Conservation (phyloP, 2,113 vertebrate species). For the Pipra filicauda region DNA sequence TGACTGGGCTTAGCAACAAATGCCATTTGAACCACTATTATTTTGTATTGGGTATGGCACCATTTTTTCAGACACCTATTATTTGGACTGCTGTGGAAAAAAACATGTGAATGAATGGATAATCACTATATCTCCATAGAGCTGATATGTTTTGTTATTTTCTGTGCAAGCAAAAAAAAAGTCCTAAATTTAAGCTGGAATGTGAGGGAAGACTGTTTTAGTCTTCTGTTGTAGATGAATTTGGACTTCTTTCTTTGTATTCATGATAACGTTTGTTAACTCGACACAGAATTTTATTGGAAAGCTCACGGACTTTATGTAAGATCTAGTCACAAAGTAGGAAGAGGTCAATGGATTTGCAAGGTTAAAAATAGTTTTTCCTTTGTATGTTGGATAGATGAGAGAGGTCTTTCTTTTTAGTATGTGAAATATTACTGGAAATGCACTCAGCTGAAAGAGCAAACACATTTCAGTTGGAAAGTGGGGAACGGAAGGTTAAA, state of each 20-base stretch:
- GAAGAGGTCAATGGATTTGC: not conserved
- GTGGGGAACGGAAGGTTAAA: not conserved
- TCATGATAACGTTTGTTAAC: not conserved
- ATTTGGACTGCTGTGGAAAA: not conserved
- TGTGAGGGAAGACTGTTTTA: not conserved
- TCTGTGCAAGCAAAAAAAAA: not conserved
- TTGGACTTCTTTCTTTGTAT: not conserved
- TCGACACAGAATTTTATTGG: not conserved
- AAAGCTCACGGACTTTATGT: not conserved
- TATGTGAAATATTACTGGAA: not conserved
- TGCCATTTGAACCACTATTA: not conserved
- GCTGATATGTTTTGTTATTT: not conserved
- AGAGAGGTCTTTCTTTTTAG: not conserved
- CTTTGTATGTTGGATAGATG: not conserved
- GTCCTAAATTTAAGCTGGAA: not conserved
- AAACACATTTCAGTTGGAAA: not conserved
- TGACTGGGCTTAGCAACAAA: not conserved
- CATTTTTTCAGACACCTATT: not conserved
- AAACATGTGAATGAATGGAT: not conserved
- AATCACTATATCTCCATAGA: not conserved
- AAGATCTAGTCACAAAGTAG: not conserved
- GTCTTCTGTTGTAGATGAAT: not conserved
- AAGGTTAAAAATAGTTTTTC: not conserved
- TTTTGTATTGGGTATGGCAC: not conserved
- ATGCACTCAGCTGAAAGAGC: not conserved